Evolutionary conservation across 1,140 invertebrate genomes (phyloP).

Genomic region (Plectrocnemia conspersa): DNA sequence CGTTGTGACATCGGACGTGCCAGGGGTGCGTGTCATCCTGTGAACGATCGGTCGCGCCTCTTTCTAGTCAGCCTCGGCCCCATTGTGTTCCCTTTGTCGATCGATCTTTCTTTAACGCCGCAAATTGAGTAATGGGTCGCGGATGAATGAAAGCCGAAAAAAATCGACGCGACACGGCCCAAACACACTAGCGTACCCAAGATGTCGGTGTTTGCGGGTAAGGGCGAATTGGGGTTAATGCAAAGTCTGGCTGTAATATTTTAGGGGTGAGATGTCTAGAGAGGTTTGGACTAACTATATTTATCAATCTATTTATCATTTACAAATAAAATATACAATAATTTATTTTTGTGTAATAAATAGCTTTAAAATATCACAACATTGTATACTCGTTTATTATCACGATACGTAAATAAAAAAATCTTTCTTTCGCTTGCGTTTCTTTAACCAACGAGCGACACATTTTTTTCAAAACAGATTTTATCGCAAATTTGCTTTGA

Average conservation of each 20-base stretch:
- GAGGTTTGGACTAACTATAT: too few species aligned
- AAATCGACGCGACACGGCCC: not conserved
- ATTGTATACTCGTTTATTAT: too few species aligned
- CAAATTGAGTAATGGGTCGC: not conserved
- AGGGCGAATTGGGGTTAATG: not conserved
- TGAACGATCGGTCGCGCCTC: conserved; percentile 19
- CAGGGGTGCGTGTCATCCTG: conserved; percentile 11
- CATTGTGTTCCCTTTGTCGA: conserved; percentile 8
- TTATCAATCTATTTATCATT: too few species aligned
- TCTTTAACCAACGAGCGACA: too few species aligned
- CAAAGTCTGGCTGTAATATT: not conserved
- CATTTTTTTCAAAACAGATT: too few species aligned
- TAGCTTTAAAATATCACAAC: too few species aligned
- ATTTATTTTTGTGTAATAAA: too few species aligned
- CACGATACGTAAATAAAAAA: too few species aligned
- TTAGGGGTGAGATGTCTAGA: not conserved
- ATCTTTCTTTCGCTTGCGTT: too few species aligned
- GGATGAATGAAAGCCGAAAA: conserved; percentile 1
- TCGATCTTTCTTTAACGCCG: conserved; percentile 8
- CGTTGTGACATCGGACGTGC: too few species aligned
- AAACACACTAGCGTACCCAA: not conserved
- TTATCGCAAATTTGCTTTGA: too few species aligned
- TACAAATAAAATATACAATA: too few species aligned
- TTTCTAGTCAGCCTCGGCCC: conserved; percentile 9
- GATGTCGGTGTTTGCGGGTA: not conserved